Evolutionary conservation across 2,888 invertebrate genomes (phyloP).

Genomic region (Diaphora mendica): DNA sequence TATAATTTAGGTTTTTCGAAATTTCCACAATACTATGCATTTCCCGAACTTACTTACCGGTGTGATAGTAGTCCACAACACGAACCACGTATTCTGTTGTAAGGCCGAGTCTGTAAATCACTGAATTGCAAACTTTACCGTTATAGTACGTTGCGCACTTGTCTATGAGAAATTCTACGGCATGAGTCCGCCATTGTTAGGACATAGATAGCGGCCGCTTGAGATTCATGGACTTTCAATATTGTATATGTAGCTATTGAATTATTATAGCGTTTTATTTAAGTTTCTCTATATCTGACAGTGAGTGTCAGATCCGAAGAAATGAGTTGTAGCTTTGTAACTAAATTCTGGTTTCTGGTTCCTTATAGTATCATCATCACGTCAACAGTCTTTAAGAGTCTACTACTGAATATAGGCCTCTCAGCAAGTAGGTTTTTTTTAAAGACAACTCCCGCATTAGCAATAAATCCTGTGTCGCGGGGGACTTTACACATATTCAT

Average conservation of each 20-base stretch:
- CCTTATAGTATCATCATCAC: background rate
- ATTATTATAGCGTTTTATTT: slow-evolving; percentile 26
- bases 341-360: background rate
- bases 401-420: no score
- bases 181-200: slow-evolving; percentile 65
- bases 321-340: background rate
- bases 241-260: slow-evolving; percentile 43
- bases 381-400: background rate
- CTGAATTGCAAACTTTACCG: slow-evolving; percentile 79
- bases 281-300: slow-evolving; percentile 5
- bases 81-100: slow-evolving; percentile 73
- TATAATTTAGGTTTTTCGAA: no score
- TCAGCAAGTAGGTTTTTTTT: no score
- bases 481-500: no score
- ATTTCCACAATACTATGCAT: no score
- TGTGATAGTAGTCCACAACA: slow-evolving; percentile 55
- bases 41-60: slow-evolving; percentile 38
- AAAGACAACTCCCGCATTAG: no score
- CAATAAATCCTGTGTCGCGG: no score
- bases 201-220: slow-evolving; percentile 56
- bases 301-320: background rate
- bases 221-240: slow-evolving; percentile 50
- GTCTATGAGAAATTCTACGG: slow-evolving; percentile 76
- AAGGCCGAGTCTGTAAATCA: slow-evolving; percentile 78
- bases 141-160: slow-evolving; percentile 76